Evolutionary conservation across 1,140 invertebrate genomes (phyloP), one percentile per base, ranked within the genome.

Genomic region (Ephestia elutella): DNA sequence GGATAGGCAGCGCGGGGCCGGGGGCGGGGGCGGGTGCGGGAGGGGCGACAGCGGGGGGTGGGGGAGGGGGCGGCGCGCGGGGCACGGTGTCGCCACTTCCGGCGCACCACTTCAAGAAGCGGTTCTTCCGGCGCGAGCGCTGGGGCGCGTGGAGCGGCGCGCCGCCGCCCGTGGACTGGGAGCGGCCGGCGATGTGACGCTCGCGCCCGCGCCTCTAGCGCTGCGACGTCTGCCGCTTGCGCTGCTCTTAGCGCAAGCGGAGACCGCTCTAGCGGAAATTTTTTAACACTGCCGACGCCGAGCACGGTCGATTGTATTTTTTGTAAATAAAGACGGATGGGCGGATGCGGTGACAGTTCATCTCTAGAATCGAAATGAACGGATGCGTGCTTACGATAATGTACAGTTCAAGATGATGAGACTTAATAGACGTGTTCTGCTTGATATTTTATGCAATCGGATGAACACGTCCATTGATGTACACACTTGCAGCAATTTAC

Each of bases 71-170:
- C 53, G 56, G 59, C 68, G 32, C 67, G 71, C 30, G 59, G 56
- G 20, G 68, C 75, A 54, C 59, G 54, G 10, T 49, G 21, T 76
- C 78, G 30, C 75, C 78, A 58, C 78, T 71, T 59, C 44, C 83
- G 48, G 80, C 92, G 59, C 92, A 93, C 70, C 93, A 94, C 81
- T 95, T 94, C 80, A 95, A 95, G 77, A 95, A 95, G 86, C 94
- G 94, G 65, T 95, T 94, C 82, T 94, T 94, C 86, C 93, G 93
- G 68, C 90, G 92, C 80, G 89, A 92, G 82, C 89, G 92, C 73
- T 90, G 90, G 90, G 80, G 90, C 75, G 79, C 83, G 86, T 86
- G 86, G 90, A 81, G 62, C 87, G 86, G 66, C 79, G 83, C 75
- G 65, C 66, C 78, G 56, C 84, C 82, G 70, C 72, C 77, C 49